Evolutionary conservation across 2,797 vertebrate genomes (phyloP).

Genomic region (Cirrhinus molitorella): DNA sequence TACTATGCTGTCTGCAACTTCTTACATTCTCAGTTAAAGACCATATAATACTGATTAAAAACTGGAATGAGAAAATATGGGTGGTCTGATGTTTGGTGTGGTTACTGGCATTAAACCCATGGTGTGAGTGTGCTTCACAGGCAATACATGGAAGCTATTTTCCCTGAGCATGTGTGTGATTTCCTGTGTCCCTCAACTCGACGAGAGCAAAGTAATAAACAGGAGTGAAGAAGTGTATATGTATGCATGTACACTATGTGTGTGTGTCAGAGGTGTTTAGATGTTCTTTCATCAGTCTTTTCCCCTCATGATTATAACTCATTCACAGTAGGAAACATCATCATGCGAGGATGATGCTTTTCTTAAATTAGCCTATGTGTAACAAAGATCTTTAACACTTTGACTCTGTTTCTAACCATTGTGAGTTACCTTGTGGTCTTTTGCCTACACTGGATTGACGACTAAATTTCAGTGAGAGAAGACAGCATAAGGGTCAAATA

Average conservation of each 20-base stretch:
- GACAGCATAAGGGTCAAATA: background rate
- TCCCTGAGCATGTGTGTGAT: slow-evolving; percentile 48
- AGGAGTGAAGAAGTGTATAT: background rate
- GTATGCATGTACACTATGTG: background rate
- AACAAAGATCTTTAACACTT: background rate
- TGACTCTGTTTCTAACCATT: background rate
- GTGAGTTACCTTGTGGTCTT: background rate
- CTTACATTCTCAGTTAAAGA: slow-evolving; percentile 64
- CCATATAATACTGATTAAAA: slow-evolving; percentile 45
- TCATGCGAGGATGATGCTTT: slow-evolving; percentile 9
- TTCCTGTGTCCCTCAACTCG: slow-evolving; percentile 9
- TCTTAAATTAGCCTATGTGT: slow-evolving; percentile 23
- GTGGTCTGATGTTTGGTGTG: slow-evolving; percentile 61
- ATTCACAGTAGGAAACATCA: slow-evolving; percentile 11
- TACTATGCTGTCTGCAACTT: background rate
- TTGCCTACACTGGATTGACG: background rate
- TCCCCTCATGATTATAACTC: background rate
- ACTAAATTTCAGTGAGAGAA: background rate
- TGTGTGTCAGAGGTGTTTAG: slow-evolving; percentile 7
- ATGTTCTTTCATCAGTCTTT: background rate
- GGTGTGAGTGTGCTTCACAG: slow-evolving; percentile 64
- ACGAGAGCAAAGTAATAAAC: background rate
- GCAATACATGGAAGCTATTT: slow-evolving; percentile 64
- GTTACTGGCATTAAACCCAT: slow-evolving; percentile 65
- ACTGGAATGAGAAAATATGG: slow-evolving; percentile 65